Percentiles rank a stretch among this genome's conserved stretches.
Conservation (phyloP, 2,888 invertebrate species). For the Trisateles emortualis region DNA sequence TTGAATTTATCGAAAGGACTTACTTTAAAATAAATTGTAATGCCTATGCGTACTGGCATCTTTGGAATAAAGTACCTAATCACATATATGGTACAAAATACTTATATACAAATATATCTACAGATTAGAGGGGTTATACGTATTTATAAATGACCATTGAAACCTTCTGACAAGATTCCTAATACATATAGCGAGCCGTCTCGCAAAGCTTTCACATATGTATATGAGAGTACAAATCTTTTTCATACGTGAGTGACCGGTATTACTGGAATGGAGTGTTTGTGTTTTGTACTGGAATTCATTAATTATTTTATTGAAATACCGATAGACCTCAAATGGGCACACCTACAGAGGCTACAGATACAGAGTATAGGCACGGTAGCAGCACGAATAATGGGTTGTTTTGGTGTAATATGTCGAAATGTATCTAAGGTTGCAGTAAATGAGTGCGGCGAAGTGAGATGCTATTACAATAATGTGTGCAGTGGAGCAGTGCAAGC, state of each 20-base stretch:
- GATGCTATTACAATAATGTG: conserved; percentile 25
- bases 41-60: background rate
- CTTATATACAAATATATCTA: background rate
- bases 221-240: background rate
- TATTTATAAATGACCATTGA: background rate
- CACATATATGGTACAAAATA: no score
- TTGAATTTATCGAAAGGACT: background rate
- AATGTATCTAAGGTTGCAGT: background rate
- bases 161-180: background rate
- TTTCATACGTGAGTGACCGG: background rate
- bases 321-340: background rate
- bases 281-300: background rate
- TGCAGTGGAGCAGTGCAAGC: conserved; percentile 18
- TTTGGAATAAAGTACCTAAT: no score
- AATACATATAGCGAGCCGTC: background rate
- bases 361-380: background rate
- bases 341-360: background rate
- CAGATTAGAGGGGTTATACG: background rate
- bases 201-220: background rate
- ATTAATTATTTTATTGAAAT: background rate
- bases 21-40: background rate
- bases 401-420: background rate
- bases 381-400: background rate
- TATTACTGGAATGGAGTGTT: background rate
- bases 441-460: background rate